Evolutionary conservation across 92 coral and sea anemone species (phyloP), one percentile per base, ranked within the genome.

Genomic region (Porites lobata): DNA sequence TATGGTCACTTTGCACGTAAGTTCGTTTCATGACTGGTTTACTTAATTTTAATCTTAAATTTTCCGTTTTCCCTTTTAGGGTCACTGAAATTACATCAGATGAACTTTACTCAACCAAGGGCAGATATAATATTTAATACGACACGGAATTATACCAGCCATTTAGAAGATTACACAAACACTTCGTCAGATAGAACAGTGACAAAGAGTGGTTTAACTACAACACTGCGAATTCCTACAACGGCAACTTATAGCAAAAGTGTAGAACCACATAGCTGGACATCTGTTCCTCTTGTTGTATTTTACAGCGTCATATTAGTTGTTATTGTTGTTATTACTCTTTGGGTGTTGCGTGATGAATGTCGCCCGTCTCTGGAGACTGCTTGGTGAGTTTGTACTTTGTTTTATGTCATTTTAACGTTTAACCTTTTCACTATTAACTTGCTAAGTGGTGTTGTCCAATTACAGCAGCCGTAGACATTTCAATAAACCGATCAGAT

Each of bases 71-170:
- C 18, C 18, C 13, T 51, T n/a, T 11, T 57, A 82, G 86, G 38
- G 78, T 8, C 54, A 38, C 19, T 82, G 26, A 32, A 82, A 58
- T 20, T 57, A 19, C 76, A 82, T 58, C 78, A 82, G 56, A 57
- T 69, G 68, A 82, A n/a, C 78, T 82, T 82, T 8, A 81, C 77
- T 69, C 15, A 66, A 47, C n/a, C 86, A 38, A 70, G 6, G 3
- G 29, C 18, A 11, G 47, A 38, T 38, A 51, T 57, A 57, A 67
- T 20, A 19, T 50, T 26, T n/a, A 32, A 26, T 19, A 32, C 50
- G 19, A 9, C 38, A n/a, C 4, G 7, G 12, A 65, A 63, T 54
- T 51, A 79, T 14, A 80, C n/a, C 11, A 80, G 7, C 12, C 65
- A 66, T 14, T 11, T 19, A 9, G 29, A 9, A 12, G 54, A 38